Evolutionary conservation across 2,888 invertebrate species (phyloP), one percentile per base, ranked within the genome.

Genomic region (Steinernema carpocapsae): DNA sequence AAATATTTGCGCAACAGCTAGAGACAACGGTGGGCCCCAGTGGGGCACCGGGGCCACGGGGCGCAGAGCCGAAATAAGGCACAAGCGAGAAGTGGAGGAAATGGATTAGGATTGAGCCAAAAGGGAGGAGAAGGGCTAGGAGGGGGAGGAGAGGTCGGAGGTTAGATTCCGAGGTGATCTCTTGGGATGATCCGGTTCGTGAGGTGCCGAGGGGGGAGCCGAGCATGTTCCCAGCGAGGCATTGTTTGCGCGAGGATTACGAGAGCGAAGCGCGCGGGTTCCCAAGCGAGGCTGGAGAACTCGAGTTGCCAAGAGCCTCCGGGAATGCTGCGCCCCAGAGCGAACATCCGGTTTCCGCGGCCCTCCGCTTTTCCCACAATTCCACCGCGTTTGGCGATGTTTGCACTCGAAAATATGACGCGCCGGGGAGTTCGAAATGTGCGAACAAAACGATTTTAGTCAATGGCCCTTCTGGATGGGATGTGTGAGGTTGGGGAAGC

Each of bases 1-100:
- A 56, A 56, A 56, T 56, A 56, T 56, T 56, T 56, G 56, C 56
- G 56, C 56, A 26, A 26, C 56, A 26, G 56, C 56, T 56, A 56
- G 56, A 56, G 24, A 56, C 22, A n/a, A n/a, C n/a, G n/a, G n/a
- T n/a, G n/a, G n/a, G n/a, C n/a, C n/a, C n/a, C n/a, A n/a, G n/a
- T n/a, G n/a, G n/a, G 56, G 26, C 24, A 56, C n/a, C 56, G 24
- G 56, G n/a, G 17, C 17, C 26, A 6, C 24, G 6, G 26, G 17
- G 56, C 6, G 56, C 24, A 14, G 56, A 14, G 56, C 56, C 10
- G 51, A 17, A 24, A 56, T 24, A 26, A 56, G 12, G 43, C 12
- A 56, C 48, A 19, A 17, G n/a, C 48, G 48, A 48, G 43, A 43
- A 43, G 43, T 12, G 14, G 43, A 14, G 10, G 43, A 43, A n/a